A percentile compares a stretch with the other conserved stretches of the same genome.
Evolutionary conservation across 1,140 invertebrate species (phyloP).

Genomic region (Euura lappo): DNA sequence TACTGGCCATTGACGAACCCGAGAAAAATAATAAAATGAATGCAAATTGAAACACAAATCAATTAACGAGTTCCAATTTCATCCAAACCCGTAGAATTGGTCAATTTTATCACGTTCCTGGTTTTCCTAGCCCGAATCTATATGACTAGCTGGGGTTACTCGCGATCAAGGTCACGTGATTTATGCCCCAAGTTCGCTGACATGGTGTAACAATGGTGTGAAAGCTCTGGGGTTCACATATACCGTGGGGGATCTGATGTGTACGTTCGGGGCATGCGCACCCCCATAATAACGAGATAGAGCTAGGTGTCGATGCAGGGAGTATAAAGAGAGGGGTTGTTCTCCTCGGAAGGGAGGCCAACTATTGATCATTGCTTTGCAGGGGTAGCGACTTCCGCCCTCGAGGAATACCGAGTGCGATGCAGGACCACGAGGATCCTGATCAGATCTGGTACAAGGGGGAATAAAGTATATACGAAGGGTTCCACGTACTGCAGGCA

Average conservation of each 20-base stretch:
- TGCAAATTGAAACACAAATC: not conserved
- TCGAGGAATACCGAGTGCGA: not conserved
- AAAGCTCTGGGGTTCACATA: no score
- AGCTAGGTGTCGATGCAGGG: not conserved
- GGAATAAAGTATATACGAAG: no score
- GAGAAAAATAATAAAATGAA: not conserved
- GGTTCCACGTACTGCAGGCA: no score
- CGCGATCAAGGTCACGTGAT: conserved; percentile 23
- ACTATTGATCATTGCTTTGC: conserved; percentile 7
- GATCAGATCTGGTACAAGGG: no score
- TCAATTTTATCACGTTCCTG: no score
- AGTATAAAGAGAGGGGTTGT: not conserved
- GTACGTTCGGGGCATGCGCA: not conserved
- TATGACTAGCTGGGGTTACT: not conserved
- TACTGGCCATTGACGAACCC: not conserved
- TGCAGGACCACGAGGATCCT: not conserved
- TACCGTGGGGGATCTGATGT: not conserved
- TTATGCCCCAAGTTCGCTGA: conserved; percentile 24
- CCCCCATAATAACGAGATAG: not conserved
- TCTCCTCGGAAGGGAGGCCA: not conserved
- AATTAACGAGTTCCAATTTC: not conserved
- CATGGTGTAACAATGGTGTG: not conserved
- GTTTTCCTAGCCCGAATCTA: not conserved
- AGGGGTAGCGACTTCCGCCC: not conserved
- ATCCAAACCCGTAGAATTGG: no score